phyloP scores from a whole-genome alignment of 2,888 invertebrate genomes.

The Drosophila lutescens region DNA sequence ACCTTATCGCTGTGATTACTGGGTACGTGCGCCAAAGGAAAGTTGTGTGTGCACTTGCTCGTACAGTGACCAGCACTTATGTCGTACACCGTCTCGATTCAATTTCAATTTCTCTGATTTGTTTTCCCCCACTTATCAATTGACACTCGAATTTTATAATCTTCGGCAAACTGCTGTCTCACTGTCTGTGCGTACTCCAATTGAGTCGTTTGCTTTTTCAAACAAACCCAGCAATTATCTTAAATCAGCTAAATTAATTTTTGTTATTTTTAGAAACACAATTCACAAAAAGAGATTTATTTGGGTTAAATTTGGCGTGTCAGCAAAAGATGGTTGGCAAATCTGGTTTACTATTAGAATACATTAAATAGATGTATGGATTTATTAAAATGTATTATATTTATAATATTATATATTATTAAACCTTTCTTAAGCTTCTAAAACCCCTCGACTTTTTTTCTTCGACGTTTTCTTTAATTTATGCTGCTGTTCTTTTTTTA shows the following conservation, averaged over 20 bases:
- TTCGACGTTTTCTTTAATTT: neutral
- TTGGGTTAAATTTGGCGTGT: conserved; percentile 4
- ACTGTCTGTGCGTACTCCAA: conserved; percentile 28
- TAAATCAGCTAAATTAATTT: conserved; percentile 26
- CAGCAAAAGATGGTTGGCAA: neutral
- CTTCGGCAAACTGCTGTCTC: conserved; percentile 25
- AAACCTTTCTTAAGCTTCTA: neutral
- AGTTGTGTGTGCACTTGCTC: conserved; percentile 6
- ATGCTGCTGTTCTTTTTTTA: conserved; percentile 14
- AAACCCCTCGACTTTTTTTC: neutral
- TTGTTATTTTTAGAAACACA: conserved; percentile 21
- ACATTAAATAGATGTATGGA: no score
- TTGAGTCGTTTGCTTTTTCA: conserved; percentile 5
- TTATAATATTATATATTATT: no score
- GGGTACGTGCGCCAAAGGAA: conserved; percentile 12
- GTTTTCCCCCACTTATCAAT: conserved; percentile 15
- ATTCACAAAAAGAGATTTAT: conserved; percentile 13
- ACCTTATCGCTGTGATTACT: conserved; percentile 15
- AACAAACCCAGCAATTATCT: conserved; percentile 27
- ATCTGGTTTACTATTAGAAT: neutral
- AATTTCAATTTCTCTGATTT: conserved; percentile 42
- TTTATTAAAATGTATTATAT: neutral
- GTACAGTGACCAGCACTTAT: conserved; percentile 32
- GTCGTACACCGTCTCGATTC: conserved; percentile 12
- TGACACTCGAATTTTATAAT: conserved; percentile 24